phyloP scores from a whole-genome alignment of 2,888 invertebrate species.

The Drosophila koepferae region DNA sequence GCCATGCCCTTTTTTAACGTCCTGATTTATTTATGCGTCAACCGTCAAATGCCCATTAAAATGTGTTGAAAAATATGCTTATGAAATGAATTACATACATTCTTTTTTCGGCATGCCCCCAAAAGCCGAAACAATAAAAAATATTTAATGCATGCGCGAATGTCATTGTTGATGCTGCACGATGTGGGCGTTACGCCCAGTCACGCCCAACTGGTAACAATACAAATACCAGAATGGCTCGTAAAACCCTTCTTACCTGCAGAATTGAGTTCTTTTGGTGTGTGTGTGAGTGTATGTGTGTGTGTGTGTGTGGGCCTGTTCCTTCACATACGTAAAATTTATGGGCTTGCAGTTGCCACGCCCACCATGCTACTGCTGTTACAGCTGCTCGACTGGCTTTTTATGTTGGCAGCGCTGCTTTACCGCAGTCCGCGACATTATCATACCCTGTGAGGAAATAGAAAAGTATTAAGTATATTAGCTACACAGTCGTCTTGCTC shows the following conservation, averaged over 20 bases:
- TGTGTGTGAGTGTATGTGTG: constrained; percentile 5
- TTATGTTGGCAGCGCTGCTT: constrained; percentile 46
- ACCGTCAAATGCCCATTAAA: constrained; percentile 57
- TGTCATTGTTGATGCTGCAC: constrained; percentile 56
- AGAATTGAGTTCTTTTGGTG: neutral
- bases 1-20: neutral
- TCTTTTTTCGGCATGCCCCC: constrained; percentile 21
- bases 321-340: constrained; percentile 57
- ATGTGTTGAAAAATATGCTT: constrained; percentile 40
- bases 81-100: constrained; percentile 21
- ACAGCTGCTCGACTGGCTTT: constrained; percentile 23
- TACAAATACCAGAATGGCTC: constrained; percentile 28
- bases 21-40: constrained; percentile 68
- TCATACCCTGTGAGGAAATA: neutral
- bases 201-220: constrained; percentile 31
- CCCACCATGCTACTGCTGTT: constrained; percentile 30
- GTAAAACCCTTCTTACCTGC: constrained; percentile 43
- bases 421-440: constrained; percentile 59
- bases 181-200: neutral
- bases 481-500: neutral
- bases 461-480: neutral
- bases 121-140: constrained; percentile 73
- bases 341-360: constrained; percentile 63
- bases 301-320: constrained; percentile 3
- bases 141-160: constrained; percentile 71